A percentile compares a stretch with the other conserved stretches of the same genome.
These are phyloP conservation scores for Agrotis segetum DNA, from an alignment of 2,888 invertebrate species.

Conservation along the genomic window DNA sequence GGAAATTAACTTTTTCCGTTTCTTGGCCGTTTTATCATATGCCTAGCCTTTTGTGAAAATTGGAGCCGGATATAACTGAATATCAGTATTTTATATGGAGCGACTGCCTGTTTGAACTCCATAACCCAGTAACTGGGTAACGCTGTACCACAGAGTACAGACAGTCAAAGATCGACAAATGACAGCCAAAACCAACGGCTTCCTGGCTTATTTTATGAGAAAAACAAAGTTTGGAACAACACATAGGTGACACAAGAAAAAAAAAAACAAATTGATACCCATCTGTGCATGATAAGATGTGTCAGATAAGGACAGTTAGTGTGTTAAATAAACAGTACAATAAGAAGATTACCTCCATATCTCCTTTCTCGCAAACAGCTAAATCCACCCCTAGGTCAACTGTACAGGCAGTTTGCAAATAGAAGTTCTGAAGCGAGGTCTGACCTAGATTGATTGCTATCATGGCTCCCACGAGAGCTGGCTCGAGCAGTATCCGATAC, in stretches of 20 bases:
- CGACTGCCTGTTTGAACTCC: too few relatives aligned
- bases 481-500: constrained; percentile 92
- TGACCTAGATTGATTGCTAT: constrained; percentile 90
- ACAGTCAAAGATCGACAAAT: too few relatives aligned
- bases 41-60: too few relatives aligned
- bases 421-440: constrained; percentile 94
- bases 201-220: too few relatives aligned
- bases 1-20: background rate
- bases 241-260: background rate
- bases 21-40: too few relatives aligned
- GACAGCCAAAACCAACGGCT: too few relatives aligned
- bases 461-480: constrained; percentile 93
- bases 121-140: too few relatives aligned
- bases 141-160: too few relatives aligned
- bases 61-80: too few relatives aligned
- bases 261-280: background rate
- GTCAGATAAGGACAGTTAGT: background rate
- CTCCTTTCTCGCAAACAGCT: constrained; percentile 92
- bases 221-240: background rate
- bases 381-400: constrained; percentile 92
- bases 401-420: constrained; percentile 94
- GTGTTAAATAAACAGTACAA: background rate
- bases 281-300: constrained; percentile 12
- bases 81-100: too few relatives aligned
- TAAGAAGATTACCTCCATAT: constrained; percentile 47